A percentile compares a stretch with the other conserved stretches of the same genome.
Conservation (phyloP, 2,888 invertebrate genomes). For the Ceraclea dissimilis region DNA sequence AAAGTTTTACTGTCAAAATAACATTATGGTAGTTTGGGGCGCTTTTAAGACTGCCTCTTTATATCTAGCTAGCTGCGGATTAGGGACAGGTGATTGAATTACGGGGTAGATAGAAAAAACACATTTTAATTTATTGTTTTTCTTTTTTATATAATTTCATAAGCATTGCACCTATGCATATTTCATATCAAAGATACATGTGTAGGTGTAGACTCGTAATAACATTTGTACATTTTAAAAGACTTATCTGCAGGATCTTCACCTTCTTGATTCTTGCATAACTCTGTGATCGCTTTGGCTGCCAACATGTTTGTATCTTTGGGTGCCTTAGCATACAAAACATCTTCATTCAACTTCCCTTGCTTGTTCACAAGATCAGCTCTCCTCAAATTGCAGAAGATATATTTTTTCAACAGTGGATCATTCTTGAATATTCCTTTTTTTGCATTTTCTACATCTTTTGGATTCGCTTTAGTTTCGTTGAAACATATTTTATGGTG, state of each 20-base stretch:
- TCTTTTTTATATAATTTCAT: too few species aligned
- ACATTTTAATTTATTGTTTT: too few species aligned
- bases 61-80: too few species aligned
- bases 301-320: slow-evolving; percentile 36
- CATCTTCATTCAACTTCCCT: slow-evolving; percentile 40
- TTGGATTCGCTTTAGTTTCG: slow-evolving; percentile 32
- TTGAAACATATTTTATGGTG: slow-evolving; percentile 29
- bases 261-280: slow-evolving; percentile 38
- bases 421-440: slow-evolving; percentile 40
- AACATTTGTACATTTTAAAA: slow-evolving; percentile 42
- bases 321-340: slow-evolving; percentile 38
- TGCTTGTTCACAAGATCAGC: slow-evolving; percentile 34
- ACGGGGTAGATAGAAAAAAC: too few species aligned
- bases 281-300: slow-evolving; percentile 36
- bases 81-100: too few species aligned
- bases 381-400: slow-evolving; percentile 43
- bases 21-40: too few species aligned
- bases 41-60: too few species aligned
- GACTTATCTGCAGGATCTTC: slow-evolving; percentile 38
- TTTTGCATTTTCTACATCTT: slow-evolving; percentile 32
- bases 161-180: too few species aligned
- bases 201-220: slow-evolving; percentile 36
- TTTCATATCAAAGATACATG: slow-evolving; percentile 30
- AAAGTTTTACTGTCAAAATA: too few species aligned
- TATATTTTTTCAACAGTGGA: slow-evolving; percentile 40